Percentiles rank a stretch among this genome's conserved stretches.
These are phyloP conservation scores for Acrossocheilus fasciatus DNA, from an alignment of 2,797 vertebrate species.

Conservation along the genomic window DNA sequence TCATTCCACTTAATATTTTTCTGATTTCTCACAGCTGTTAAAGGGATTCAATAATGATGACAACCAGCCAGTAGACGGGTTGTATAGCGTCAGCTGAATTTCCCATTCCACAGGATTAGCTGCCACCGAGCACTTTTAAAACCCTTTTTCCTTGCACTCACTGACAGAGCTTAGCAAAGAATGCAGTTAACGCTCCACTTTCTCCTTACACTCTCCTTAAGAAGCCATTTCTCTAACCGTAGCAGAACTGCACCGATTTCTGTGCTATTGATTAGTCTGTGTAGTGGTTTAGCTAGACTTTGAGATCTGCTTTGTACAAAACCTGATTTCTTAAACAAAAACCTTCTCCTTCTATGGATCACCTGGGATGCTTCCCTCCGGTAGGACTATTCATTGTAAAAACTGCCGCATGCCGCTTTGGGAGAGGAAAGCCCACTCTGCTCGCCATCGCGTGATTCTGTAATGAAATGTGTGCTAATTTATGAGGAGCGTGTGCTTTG, in stretches of 20 bases:
- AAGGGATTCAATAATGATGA: conserved; percentile 26
- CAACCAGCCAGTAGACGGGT: neutral
- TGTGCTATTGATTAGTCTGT: neutral
- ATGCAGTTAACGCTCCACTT: conserved; percentile 32
- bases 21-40: conserved; percentile 5
- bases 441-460: neutral
- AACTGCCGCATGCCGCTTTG: conserved; percentile 21
- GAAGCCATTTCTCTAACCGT: conserved; percentile 13
- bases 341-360: conserved; percentile 9
- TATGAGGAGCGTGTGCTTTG: conserved; percentile 65
- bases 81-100: conserved; percentile 50
- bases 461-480: conserved; percentile 74
- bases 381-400: conserved; percentile 41
- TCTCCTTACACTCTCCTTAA: conserved; percentile 37
- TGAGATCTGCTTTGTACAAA: conserved; percentile 4
- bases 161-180: conserved; percentile 52
- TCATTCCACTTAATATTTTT: neutral
- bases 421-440: conserved; percentile 13
- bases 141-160: conserved; percentile 52
- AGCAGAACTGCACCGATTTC: neutral
- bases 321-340: neutral
- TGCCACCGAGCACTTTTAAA: conserved; percentile 59
- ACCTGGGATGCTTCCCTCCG: conserved; percentile 25
- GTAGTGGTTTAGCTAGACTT: neutral
- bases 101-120: conserved; percentile 65